Evolutionary conservation across 2,113 vertebrate genomes (phyloP).

Genomic region (Sialia sialis): DNA sequence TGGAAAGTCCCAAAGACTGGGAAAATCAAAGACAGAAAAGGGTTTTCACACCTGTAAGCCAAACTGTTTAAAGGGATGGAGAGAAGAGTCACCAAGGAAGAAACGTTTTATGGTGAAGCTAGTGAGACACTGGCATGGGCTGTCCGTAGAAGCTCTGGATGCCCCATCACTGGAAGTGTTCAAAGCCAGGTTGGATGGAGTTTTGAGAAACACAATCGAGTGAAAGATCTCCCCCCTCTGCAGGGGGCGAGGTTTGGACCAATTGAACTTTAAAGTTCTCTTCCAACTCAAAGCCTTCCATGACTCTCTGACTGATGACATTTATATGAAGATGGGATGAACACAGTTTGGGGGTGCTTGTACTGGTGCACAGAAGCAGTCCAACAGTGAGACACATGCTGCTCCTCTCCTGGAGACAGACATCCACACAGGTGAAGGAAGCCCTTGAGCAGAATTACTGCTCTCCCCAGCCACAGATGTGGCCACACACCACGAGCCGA

Average conservation of each 20-base stretch:
- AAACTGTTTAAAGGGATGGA: not conserved
- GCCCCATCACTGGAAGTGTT: not conserved
- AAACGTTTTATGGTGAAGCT: not conserved
- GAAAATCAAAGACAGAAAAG: not conserved
- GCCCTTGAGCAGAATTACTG: not conserved
- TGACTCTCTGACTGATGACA: not conserved
- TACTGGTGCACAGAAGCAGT: not conserved
- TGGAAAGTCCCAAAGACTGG: not conserved
- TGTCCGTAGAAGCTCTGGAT: not conserved
- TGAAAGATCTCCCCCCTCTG: not conserved
- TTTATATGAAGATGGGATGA: not conserved
- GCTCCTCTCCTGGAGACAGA: not conserved
- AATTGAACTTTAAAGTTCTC: not conserved
- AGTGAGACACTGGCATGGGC: not conserved
- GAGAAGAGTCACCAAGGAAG: not conserved
- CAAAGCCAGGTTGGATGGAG: fast-evolving
- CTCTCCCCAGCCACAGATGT: not conserved
- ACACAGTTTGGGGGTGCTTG: not conserved
- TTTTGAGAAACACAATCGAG: not conserved
- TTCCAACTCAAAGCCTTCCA: not conserved
- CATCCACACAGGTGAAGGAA: not conserved
- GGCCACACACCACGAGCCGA: not conserved
- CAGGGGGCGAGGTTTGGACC: fast-evolving
- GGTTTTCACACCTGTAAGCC: not conserved
- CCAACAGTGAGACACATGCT: fast-evolving